phyloP scores from a whole-genome alignment of 2,113 vertebrate genomes.

The Theristicus caerulescens region DNA sequence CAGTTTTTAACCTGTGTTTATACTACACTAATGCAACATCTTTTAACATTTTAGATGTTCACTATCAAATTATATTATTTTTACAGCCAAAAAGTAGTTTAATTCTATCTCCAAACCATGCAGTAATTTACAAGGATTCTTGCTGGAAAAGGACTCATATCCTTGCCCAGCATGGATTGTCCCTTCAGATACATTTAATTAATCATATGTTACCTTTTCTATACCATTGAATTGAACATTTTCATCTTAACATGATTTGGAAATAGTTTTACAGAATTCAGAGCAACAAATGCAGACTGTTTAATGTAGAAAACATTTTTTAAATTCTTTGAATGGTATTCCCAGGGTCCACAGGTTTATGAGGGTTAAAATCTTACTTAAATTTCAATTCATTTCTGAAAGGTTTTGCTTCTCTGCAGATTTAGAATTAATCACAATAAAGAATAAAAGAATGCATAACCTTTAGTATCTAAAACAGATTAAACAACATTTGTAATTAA shows the following conservation, averaged over 20 bases:
- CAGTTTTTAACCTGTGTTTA: not conserved
- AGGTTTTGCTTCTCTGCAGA: slow-evolving; percentile 19
- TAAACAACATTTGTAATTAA: slow-evolving; percentile 68
- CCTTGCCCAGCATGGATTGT: not conserved
- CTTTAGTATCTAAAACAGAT: slow-evolving; percentile 64
- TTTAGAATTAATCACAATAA: slow-evolving; percentile 51
- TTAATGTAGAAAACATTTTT: not conserved
- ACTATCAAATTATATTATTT: not conserved
- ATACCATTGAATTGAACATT: not conserved
- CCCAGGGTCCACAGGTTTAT: not conserved
- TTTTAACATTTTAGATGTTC: not conserved
- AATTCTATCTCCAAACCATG: not conserved
- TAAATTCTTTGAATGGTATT: not conserved
- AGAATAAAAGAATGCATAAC: slow-evolving; percentile 55
- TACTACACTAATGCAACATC: not conserved
- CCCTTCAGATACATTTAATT: slow-evolving; percentile 22
- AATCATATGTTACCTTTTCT: not conserved
- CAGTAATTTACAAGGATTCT: not conserved
- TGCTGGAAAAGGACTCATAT: not conserved
- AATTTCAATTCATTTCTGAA: slow-evolving; percentile 67
- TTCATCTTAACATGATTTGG: not conserved
- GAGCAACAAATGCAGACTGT: not conserved
- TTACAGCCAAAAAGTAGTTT: not conserved
- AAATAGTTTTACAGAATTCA: not conserved
- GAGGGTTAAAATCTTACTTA: slow-evolving; percentile 48